Evolutionary conservation across 2,797 vertebrate genomes (phyloP).

Genomic region (Tragopan temminckii): DNA sequence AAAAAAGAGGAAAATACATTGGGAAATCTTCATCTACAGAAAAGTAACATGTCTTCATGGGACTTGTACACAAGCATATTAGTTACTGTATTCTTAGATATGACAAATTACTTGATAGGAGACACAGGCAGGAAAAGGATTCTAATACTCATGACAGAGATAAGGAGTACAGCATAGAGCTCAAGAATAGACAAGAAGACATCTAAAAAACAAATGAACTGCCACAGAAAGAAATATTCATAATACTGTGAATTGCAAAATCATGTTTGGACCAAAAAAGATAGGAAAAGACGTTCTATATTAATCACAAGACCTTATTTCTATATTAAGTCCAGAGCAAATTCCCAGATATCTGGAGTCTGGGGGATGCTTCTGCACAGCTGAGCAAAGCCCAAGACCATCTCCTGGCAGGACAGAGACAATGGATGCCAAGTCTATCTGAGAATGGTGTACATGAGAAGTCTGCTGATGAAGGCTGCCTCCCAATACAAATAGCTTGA

Average conservation of each 20-base stretch:
- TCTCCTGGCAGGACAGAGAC: neutral
- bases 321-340: neutral
- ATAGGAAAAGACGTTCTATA: neutral
- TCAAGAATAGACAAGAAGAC: neutral
- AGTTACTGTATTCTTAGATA: neutral
- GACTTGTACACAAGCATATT: neutral
- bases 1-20: neutral
- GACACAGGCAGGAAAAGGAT: neutral
- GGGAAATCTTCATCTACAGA: neutral
- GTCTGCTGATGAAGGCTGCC: neutral
- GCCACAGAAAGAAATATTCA: neutral
- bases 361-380: neutral
- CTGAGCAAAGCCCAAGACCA: neutral
- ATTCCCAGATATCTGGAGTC: neutral
- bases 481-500: neutral
- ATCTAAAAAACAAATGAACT: neutral
- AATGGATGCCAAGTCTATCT: neutral
- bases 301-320: neutral
- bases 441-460: neutral
- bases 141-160: neutral
- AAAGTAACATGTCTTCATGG: neutral
- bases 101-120: neutral
- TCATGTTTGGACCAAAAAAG: neutral
- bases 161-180: neutral
- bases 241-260: neutral